These are phyloP conservation scores for Garra rufa DNA, from an alignment of 2,113 vertebrate species.

Conservation along the genomic window DNA sequence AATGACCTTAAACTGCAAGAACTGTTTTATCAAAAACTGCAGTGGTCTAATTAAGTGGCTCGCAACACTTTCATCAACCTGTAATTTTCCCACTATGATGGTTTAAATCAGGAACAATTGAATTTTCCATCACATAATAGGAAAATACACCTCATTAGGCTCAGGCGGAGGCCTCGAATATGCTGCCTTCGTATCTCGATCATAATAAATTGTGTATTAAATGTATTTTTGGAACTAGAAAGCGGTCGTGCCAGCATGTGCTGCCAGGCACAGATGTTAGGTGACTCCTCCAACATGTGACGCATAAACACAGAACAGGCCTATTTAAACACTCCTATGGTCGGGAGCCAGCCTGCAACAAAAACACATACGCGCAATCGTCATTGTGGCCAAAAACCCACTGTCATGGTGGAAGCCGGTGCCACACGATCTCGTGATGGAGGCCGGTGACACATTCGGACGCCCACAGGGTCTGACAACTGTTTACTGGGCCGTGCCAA, in stretches of 20 bases:
- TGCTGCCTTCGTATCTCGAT: neutral
- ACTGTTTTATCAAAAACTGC: neutral
- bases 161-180: neutral
- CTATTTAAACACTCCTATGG: slow-evolving; percentile 47
- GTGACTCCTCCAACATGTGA: slow-evolving; percentile 71
- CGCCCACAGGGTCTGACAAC: slow-evolving; percentile 72
- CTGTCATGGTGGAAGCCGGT: slow-evolving; percentile 54
- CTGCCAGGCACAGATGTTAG: slow-evolving; percentile 73
- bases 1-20: neutral
- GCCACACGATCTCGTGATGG: slow-evolving; percentile 43
- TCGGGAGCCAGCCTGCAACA: slow-evolving; percentile 10
- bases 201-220: slow-evolving; percentile 5
- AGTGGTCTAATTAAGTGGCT: neutral
- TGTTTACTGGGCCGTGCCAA: slow-evolving; percentile 67
- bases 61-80: neutral
- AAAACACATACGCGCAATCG: neutral
- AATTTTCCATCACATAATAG: neutral
- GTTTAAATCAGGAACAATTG: neutral
- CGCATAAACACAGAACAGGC: slow-evolving; percentile 61
- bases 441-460: slow-evolving; percentile 61
- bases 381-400: slow-evolving; percentile 26
- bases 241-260: slow-evolving; percentile 63
- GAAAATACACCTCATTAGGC: neutral
- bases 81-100: neutral
- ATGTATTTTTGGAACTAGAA: slow-evolving; percentile 68